Evolutionary conservation across 2,113 vertebrate species (phyloP).

Genomic region (Gymnobelideus leadbeateri): DNA sequence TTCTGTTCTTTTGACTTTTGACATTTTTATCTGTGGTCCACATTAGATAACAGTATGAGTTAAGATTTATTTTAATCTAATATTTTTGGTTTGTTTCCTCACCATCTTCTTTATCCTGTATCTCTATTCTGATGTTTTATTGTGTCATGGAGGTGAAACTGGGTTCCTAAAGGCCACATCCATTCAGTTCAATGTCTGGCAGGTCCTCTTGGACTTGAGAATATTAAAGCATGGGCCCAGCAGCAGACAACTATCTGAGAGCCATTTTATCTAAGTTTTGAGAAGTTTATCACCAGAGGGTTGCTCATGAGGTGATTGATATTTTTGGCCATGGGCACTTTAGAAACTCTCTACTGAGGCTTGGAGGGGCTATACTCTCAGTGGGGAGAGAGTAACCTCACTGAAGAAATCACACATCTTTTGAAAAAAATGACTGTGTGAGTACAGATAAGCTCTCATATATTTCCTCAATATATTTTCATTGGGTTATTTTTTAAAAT

Average conservation of each 20-base stretch:
- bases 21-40: conserved; percentile 34
- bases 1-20: conserved; percentile 33
- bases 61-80: conserved; percentile 33
- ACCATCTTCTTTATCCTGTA: background rate
- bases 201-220: background rate
- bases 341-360: background rate
- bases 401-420: background rate
- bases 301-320: background rate
- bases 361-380: background rate
- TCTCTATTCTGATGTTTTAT: conserved; percentile 31
- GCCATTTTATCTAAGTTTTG: background rate
- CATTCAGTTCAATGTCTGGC: background rate
- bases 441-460: conserved; percentile 37
- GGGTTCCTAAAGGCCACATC: background rate
- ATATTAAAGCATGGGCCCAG: background rate
- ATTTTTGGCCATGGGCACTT: background rate
- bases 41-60: conserved; percentile 22
- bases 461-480: conserved; percentile 32
- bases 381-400: background rate
- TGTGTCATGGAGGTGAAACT: background rate
- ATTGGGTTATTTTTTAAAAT: conserved; percentile 44
- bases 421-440: background rate
- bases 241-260: background rate
- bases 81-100: background rate
- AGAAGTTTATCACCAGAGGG: background rate